phyloP scores from a whole-genome alignment of 2,888 invertebrate genomes.

The Acanthopleura granulata region DNA sequence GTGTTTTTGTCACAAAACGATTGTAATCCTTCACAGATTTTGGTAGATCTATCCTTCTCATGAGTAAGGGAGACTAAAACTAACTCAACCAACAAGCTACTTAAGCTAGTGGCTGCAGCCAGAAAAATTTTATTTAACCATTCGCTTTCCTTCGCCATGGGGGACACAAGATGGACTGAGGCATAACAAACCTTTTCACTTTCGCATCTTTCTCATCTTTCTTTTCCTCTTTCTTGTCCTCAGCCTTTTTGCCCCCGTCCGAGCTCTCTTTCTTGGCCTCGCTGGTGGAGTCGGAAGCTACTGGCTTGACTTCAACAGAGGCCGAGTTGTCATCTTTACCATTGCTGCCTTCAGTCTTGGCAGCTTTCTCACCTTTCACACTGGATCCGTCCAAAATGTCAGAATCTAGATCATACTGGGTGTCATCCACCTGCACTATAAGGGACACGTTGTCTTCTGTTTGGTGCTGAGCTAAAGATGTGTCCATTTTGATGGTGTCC shows the following conservation, averaged over 20 bases:
- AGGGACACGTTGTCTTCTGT: not conserved
- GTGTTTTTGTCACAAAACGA: no score
- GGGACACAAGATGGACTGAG: constrained; percentile 23
- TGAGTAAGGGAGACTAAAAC: no score
- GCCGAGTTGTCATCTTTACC: constrained; percentile 29
- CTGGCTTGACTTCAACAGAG: constrained; percentile 20
- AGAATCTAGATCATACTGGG: constrained; percentile 67
- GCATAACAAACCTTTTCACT: constrained; percentile 46
- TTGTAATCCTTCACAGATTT: no score
- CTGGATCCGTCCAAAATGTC: constrained; percentile 46
- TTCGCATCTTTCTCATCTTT: constrained; percentile 52
- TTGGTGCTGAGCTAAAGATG: constrained; percentile 23
- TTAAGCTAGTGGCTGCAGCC: constrained; percentile 10
- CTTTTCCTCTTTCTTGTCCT: constrained; percentile 42
- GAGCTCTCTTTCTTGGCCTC: constrained; percentile 20
- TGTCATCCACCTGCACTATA: constrained; percentile 69
- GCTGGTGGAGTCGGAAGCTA: not conserved
- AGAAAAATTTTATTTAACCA: not conserved
- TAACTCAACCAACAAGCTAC: constrained; percentile 14
- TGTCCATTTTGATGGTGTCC: constrained; percentile 52
- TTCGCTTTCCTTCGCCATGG: constrained; percentile 11
- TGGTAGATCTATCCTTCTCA: no score
- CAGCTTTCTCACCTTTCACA: not conserved
- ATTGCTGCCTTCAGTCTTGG: constrained; percentile 30
- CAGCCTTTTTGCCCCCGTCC: constrained; percentile 33